Percentiles rank a stretch among this genome's conserved stretches.
These are phyloP conservation scores for Smittia aterrima DNA, from an alignment of 2,888 invertebrate species.

Conservation along the genomic window DNA sequence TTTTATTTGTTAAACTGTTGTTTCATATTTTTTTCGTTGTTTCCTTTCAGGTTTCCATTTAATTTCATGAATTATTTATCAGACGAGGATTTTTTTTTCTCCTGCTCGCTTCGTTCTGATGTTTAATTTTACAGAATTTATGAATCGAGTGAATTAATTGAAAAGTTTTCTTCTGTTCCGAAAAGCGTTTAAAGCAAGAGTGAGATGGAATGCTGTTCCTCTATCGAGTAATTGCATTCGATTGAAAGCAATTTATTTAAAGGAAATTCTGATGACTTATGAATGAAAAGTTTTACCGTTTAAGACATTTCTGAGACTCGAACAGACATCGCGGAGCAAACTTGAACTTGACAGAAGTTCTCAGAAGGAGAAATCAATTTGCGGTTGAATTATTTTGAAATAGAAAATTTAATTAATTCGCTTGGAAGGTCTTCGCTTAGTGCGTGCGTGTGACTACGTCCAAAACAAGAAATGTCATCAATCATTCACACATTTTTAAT, in stretches of 20 bases:
- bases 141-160: background rate
- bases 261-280: background rate
- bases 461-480: conserved; percentile 37
- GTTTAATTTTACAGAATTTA: conserved; percentile 14
- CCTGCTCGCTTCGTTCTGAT: background rate
- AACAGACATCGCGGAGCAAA: conserved; percentile 12
- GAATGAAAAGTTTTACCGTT: conserved; percentile 6
- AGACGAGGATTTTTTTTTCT: conserved; percentile 9
- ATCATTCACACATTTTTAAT: conserved; percentile 42
- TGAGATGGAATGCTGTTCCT: background rate
- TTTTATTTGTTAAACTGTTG: conserved; percentile 26
- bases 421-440: background rate
- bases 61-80: conserved; percentile 32
- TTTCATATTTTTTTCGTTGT: background rate
- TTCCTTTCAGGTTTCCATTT: conserved; percentile 19
- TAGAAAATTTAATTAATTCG: conserved; percentile 9
- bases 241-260: background rate
- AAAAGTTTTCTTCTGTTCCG: background rate
- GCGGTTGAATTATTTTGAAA: background rate
- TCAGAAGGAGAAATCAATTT: conserved; percentile 15
- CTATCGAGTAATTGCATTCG: background rate
- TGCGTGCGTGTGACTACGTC: background rate
- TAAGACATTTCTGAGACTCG: background rate
- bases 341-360: background rate
- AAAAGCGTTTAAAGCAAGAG: background rate